phyloP scores from a whole-genome alignment of 2,797 vertebrate species.

The Helicolenus hilgendorfi region DNA sequence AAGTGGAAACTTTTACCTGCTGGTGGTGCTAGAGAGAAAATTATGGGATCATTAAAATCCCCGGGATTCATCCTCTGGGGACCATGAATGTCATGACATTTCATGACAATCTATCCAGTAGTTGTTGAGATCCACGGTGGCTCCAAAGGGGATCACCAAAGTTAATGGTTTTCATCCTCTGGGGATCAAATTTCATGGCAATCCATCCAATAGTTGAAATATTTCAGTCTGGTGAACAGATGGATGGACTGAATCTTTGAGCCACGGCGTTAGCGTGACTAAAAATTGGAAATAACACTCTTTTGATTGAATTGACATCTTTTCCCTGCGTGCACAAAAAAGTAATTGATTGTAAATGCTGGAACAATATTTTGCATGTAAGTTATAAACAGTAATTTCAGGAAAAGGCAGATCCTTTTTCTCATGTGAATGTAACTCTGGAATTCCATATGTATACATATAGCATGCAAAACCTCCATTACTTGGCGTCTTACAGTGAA shows the following conservation, averaged over 20 bases:
- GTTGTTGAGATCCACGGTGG: not conserved
- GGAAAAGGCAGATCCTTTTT: not conserved
- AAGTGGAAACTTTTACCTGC: no score
- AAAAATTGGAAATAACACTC: not conserved
- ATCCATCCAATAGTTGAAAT: not conserved
- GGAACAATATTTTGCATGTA: not conserved
- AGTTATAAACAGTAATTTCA: not conserved
- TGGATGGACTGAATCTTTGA: not conserved
- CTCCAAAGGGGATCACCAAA: not conserved
- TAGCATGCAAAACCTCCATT: not conserved
- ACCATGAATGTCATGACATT: no score
- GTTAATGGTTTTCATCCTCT: not conserved
- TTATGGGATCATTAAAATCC: not conserved
- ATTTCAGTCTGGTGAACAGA: not conserved
- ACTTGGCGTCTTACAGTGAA: conserved; percentile 14
- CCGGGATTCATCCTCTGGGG: no score
- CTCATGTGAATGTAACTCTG: not conserved
- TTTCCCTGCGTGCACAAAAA: not conserved
- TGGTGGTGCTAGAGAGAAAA: not conserved
- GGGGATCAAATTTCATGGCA: not conserved
- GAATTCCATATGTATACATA: not conserved
- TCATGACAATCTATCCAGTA: not conserved
- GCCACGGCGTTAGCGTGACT: not conserved
- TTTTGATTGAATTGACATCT: not conserved
- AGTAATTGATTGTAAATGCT: not conserved